Conservation (phyloP, 2,113 vertebrate genomes). For the Ginglymostoma cirratum region DNA sequence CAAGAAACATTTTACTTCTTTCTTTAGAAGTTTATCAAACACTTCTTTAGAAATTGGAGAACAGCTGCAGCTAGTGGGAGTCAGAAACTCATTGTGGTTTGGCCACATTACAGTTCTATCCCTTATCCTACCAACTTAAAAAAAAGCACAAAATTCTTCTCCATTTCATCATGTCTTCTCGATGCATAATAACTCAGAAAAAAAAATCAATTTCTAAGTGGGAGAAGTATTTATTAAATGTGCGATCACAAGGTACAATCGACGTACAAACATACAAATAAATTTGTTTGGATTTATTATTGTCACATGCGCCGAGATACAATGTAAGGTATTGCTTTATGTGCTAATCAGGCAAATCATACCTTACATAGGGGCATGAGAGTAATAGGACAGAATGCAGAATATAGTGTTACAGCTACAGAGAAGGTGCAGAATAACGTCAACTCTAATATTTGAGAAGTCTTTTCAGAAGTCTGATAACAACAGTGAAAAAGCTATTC, state of each 20-base stretch:
- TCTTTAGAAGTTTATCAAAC: neutral
- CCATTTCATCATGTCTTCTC: neutral
- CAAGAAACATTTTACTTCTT: neutral
- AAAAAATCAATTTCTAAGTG: neutral
- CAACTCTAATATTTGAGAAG: too few species aligned
- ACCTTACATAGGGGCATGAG: too few species aligned
- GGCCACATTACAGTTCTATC: neutral
- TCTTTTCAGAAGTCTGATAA: too few species aligned
- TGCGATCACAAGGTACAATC: neutral
- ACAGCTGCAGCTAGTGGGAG: neutral
- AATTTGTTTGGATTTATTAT: too few species aligned
- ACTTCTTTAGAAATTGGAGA: neutral
- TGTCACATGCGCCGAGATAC: too few species aligned
- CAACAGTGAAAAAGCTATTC: too few species aligned
- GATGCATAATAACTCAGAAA: neutral
- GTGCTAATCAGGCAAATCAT: too few species aligned
- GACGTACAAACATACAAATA: too few species aligned
- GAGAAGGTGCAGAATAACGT: too few species aligned
- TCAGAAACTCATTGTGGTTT: neutral
- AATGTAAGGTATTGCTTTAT: too few species aligned
- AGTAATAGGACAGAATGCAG: too few species aligned
- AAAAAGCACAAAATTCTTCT: neutral
- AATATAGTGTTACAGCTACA: too few species aligned
- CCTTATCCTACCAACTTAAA: neutral
- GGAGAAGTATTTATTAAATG: neutral